Evolutionary conservation across 2,888 invertebrate species (phyloP).

Genomic region (Lapara coniferarum): DNA sequence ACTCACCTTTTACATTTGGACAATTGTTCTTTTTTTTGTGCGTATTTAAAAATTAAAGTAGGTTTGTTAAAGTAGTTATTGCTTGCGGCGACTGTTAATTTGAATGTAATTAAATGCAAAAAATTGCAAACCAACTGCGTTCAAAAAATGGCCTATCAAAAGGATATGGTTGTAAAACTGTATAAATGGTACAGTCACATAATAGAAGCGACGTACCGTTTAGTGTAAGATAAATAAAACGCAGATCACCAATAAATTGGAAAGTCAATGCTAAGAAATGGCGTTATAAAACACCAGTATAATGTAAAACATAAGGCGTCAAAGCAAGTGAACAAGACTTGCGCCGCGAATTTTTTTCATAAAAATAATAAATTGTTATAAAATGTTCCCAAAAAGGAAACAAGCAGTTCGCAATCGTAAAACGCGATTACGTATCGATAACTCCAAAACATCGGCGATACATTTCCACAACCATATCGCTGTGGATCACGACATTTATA

Average conservation of each 20-base stretch:
- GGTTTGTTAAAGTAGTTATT: neutral
- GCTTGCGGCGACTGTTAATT: neutral
- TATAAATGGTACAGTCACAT: conserved; percentile 26
- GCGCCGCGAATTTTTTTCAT: neutral
- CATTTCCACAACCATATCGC: conserved; percentile 49
- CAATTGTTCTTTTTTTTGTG: conserved; percentile 6
- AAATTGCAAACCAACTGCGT: conserved; percentile 2
- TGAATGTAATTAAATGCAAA: neutral
- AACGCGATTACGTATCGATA: neutral
- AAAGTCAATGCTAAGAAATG: neutral
- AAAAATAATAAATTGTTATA: neutral
- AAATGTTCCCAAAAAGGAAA: neutral
- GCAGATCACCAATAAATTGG: conserved; percentile 5
- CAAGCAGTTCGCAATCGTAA: neutral
- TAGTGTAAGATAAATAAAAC: conserved; percentile 12
- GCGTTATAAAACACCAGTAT: neutral
- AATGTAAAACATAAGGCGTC: neutral
- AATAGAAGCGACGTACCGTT: neutral
- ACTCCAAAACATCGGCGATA: conserved; percentile 21
- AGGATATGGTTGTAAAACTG: conserved; percentile 50
- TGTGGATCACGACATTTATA: conserved; percentile 25
- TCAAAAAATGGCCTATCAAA: conserved; percentile 6
- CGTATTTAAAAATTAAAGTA: neutral
- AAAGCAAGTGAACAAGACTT: neutral
- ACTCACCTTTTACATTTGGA: conserved; percentile 26